A percentile compares a stretch with the other conserved stretches of the same genome.
These are phyloP conservation scores for Drosophila phalerata DNA, from an alignment of 2,888 invertebrate species.

Conservation along the genomic window DNA sequence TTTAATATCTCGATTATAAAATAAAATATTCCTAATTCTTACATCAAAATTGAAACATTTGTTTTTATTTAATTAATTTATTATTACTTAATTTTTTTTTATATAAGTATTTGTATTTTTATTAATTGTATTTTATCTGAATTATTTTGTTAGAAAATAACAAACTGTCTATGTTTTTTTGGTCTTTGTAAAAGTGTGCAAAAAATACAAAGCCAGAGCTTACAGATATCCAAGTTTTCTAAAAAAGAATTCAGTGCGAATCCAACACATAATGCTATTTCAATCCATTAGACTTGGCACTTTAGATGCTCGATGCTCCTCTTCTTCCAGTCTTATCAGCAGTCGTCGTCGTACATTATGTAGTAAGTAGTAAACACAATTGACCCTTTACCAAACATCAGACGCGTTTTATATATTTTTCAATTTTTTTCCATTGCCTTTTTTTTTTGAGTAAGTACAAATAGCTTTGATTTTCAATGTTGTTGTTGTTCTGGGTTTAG, in stretches of 20 bases:
- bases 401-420: slow-evolving; percentile 37
- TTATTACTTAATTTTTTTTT: too few relatives aligned
- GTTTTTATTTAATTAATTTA: too few relatives aligned
- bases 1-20: too few relatives aligned
- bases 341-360: slow-evolving; percentile 9
- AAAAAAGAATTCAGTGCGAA: background rate
- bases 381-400: slow-evolving; percentile 56
- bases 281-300: slow-evolving; percentile 20
- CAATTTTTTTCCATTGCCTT: slow-evolving; percentile 18
- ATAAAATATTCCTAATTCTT: too few relatives aligned
- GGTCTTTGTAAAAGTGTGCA: background rate
- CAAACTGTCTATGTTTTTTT: too few relatives aligned
- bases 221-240: background rate
- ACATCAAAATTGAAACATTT: too few relatives aligned
- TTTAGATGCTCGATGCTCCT: slow-evolving; percentile 10
- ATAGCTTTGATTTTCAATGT: slow-evolving; percentile 27
- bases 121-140: too few relatives aligned
- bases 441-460: slow-evolving; percentile 18
- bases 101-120: too few relatives aligned
- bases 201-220: too few relatives aligned
- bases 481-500: slow-evolving; percentile 15
- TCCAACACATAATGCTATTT: slow-evolving; percentile 12
- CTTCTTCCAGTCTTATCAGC: slow-evolving; percentile 41
- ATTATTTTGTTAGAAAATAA: too few relatives aligned
- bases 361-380: slow-evolving; percentile 47